Conservation (phyloP, 2,113 vertebrate species). For the Pygoscelis adeliae region DNA sequence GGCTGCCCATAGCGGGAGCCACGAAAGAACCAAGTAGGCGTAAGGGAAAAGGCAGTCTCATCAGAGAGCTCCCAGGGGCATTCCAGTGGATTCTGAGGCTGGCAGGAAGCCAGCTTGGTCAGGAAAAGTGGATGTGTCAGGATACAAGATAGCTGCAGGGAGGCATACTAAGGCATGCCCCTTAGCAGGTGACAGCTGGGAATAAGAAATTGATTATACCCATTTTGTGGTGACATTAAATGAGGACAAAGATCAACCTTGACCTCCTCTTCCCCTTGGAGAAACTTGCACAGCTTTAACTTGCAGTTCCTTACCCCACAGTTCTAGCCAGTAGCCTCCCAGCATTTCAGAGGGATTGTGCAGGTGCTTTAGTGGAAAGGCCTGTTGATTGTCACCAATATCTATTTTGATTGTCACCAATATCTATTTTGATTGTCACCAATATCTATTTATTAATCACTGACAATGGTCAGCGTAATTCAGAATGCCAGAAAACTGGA, state of each 20-base stretch:
- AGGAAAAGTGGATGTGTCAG: neutral
- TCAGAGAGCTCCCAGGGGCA: neutral
- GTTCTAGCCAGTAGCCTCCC: neutral
- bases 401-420: neutral
- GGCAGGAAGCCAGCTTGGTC: neutral
- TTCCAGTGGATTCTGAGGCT: neutral
- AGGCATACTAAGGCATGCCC: neutral
- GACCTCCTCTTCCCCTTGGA: neutral
- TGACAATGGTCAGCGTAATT: neutral
- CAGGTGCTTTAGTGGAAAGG: neutral
- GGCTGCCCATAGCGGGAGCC: neutral
- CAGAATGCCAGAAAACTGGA: neutral
- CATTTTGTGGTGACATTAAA: neutral
- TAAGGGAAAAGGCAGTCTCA: accelerated
- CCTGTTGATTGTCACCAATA: neutral
- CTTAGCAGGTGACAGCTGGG: neutral
- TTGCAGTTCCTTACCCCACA: neutral
- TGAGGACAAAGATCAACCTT: neutral
- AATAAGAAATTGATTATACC: neutral
- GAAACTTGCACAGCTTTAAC: neutral
- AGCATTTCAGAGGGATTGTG: neutral
- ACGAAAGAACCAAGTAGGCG: accelerated
- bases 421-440: neutral
- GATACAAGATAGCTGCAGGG: neutral
- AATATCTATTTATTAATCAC: neutral